Evolutionary conservation across 2,888 invertebrate genomes (phyloP).

Genomic region (Fragum sueziense): DNA sequence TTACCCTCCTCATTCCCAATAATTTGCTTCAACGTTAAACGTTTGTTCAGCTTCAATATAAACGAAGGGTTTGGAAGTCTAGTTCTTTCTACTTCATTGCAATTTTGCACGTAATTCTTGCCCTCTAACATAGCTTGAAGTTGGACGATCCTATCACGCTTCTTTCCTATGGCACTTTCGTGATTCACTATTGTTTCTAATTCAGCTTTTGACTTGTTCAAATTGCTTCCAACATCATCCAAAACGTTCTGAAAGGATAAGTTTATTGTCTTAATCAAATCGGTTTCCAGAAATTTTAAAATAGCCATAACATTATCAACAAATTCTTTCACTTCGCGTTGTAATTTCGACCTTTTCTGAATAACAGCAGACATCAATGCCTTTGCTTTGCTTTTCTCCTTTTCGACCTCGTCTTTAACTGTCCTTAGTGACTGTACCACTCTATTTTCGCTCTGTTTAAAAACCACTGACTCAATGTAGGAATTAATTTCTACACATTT

Average conservation of each 20-base stretch:
- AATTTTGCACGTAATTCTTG: neutral
- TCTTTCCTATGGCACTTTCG: neutral
- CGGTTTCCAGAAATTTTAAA: slow-evolving; percentile 29
- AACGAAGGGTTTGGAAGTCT: neutral
- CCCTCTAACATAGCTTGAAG: neutral
- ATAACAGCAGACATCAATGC: neutral
- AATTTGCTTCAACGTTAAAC: slow-evolving; percentile 8
- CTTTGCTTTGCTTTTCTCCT: neutral
- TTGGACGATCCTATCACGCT: neutral
- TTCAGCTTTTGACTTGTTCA: neutral
- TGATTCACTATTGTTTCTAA: neutral
- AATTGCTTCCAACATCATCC: neutral
- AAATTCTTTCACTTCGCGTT: slow-evolving; percentile 30
- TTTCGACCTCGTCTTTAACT: neutral
- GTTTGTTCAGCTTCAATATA: slow-evolving; percentile 7
- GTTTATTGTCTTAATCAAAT: slow-evolving; percentile 22
- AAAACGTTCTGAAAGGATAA: neutral
- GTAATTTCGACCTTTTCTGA: slow-evolving; percentile 17
- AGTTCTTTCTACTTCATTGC: neutral
- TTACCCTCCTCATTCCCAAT: slow-evolving; percentile 6
- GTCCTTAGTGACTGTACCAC: neutral
- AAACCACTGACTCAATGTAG: slow-evolving; percentile 12
- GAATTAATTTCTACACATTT: neutral
- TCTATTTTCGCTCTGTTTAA: slow-evolving; percentile 17
- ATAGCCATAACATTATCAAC: slow-evolving; percentile 28